These are phyloP conservation scores for Etheostoma cragini DNA, from an alignment of 2,113 vertebrate genomes.

Conservation along the genomic window DNA sequence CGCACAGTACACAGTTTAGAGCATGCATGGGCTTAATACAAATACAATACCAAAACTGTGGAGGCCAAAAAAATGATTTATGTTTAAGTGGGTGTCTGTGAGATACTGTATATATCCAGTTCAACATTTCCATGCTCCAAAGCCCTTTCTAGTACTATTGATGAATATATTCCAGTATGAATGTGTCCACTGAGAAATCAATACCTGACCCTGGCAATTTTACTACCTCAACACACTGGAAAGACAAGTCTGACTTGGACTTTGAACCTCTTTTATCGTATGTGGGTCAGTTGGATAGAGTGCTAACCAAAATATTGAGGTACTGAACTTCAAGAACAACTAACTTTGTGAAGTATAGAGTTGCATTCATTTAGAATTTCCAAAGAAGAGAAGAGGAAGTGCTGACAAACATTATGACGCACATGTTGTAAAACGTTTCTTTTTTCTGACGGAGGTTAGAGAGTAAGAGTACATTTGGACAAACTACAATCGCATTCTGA, in stretches of 20 bases:
- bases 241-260: background rate
- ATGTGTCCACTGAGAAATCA: background rate
- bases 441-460: background rate
- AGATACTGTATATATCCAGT: background rate
- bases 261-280: background rate
- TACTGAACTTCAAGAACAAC: background rate
- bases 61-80: background rate
- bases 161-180: background rate
- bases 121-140: background rate
- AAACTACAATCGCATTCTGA: background rate
- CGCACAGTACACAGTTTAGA: background rate
- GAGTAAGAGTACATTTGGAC: background rate
- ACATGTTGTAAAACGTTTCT: background rate
- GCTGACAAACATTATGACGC: constrained; percentile 41
- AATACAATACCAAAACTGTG: background rate
- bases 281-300: background rate
- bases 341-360: background rate
- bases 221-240: background rate
- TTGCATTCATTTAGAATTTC: constrained; percentile 46
- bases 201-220: background rate
- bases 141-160: background rate
- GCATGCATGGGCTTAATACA: background rate
- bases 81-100: background rate
- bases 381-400: constrained; percentile 46
- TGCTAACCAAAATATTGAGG: background rate